phyloP scores from a whole-genome alignment of 2,113 vertebrate species.

The Macrotis lagotis region DNA sequence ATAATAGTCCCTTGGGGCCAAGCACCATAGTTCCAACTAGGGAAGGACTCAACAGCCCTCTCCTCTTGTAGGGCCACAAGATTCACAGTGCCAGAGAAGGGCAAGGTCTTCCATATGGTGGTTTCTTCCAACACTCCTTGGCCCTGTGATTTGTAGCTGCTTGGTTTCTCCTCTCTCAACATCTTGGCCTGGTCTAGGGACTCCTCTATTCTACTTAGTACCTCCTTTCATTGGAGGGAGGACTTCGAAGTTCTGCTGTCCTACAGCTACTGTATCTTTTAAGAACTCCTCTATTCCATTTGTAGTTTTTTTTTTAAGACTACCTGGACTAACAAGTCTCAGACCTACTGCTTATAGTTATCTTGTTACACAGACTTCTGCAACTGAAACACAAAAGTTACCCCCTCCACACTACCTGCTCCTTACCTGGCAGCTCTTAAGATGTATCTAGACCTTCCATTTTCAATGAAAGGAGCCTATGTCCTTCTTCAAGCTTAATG shows the following conservation, averaged over 20 bases:
- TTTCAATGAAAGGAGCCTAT: neutral
- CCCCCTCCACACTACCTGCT: too few relatives aligned
- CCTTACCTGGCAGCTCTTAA: neutral
- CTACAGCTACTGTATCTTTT: neutral
- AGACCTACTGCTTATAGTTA: neutral
- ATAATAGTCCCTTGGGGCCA: fast-evolving
- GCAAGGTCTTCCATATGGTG: neutral
- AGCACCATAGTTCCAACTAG: neutral
- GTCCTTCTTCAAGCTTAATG: neutral
- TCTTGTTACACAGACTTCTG: neutral
- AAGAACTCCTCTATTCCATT: too few relatives aligned
- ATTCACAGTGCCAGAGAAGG: neutral
- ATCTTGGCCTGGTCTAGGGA: neutral
- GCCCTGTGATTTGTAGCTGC: neutral
- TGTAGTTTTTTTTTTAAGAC: neutral
- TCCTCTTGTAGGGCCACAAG: neutral
- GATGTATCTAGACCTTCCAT: neutral
- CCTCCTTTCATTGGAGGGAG: neutral
- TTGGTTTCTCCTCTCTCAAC: neutral
- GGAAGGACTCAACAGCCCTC: neutral
- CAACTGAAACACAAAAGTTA: neutral
- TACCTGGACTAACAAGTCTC: neutral
- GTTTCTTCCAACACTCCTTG: neutral
- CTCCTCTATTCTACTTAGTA: neutral
- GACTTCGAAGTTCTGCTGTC: neutral